A percentile compares a stretch with the other conserved stretches of the same genome.
Evolutionary conservation across 2,113 vertebrate species (phyloP).

Genomic region (Rhadina sibilatrix): DNA sequence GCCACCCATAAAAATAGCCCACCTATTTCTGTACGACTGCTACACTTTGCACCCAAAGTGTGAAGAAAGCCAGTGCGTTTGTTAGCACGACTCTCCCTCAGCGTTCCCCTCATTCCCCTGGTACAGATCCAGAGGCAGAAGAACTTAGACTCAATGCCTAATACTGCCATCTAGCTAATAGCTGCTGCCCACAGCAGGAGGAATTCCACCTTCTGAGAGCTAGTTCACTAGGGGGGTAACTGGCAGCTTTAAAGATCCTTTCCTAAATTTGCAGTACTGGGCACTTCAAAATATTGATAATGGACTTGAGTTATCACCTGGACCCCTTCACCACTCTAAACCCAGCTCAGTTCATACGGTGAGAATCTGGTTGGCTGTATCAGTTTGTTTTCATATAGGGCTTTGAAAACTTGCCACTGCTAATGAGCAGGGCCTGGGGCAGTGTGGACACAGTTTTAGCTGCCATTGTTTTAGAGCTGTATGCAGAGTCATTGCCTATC

Average conservation of each 20-base stretch:
- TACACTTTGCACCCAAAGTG: not conserved
- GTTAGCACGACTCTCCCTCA: not conserved
- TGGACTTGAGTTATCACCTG: accelerated
- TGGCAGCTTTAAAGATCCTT: not conserved
- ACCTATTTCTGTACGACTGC: not conserved
- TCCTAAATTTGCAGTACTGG: not conserved
- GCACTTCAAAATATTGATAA: not conserved
- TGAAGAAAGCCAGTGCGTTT: not conserved
- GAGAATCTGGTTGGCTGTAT: not conserved
- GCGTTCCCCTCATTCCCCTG: not conserved
- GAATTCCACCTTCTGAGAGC: not conserved
- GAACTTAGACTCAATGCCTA: not conserved
- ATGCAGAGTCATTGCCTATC: not conserved
- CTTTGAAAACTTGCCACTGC: not conserved
- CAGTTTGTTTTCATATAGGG: not conserved
- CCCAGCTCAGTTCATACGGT: not conserved
- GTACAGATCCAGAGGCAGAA: not conserved
- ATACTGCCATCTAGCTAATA: not conserved
- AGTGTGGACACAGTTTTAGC: not conserved
- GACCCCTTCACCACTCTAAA: not conserved
- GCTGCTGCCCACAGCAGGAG: not conserved
- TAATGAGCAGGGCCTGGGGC: not conserved
- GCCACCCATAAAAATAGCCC: not conserved
- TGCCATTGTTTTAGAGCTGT: not conserved
- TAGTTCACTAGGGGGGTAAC: not conserved